phyloP scores from a whole-genome alignment of 2,797 vertebrate species.

The Semotilus atromaculatus region DNA sequence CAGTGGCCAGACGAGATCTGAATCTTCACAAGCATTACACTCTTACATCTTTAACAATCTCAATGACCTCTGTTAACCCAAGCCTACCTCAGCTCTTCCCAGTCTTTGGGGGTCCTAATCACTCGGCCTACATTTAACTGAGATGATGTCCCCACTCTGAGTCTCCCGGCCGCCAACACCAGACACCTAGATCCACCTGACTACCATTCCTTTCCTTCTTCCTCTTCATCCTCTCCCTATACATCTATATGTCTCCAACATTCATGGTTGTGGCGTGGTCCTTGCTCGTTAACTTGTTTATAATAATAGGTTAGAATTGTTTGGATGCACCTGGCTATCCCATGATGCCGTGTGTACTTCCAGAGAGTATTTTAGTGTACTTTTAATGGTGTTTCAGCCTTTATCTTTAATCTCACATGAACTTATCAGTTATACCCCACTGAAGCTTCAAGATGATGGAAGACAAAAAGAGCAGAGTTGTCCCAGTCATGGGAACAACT shows the following conservation, averaged over 20 bases:
- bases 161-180: not conserved
- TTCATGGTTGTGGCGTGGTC: not conserved
- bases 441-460: conserved; percentile 13
- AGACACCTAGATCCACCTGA: not conserved
- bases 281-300: not conserved
- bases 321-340: not conserved
- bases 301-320: not conserved
- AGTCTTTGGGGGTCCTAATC: not conserved
- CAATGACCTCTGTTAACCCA: too few species aligned
- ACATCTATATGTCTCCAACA: not conserved
- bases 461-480: not conserved
- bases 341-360: not conserved
- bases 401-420: conserved; percentile 12
- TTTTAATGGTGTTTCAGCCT: not conserved
- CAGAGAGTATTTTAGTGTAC: not conserved
- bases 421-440: not conserved
- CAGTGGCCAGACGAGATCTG: not conserved
- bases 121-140: too few species aligned
- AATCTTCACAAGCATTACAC: not conserved
- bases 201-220: not conserved
- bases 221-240: not conserved
- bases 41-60: too few species aligned
- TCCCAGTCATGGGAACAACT: conserved; percentile 18
- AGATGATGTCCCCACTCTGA: too few species aligned
- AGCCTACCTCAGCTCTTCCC: not conserved